A percentile compares a stretch with the other conserved stretches of the same genome.
These are phyloP conservation scores for Sarcoramphus papa DNA, from an alignment of 2,797 vertebrate genomes.

Conservation along the genomic window DNA sequence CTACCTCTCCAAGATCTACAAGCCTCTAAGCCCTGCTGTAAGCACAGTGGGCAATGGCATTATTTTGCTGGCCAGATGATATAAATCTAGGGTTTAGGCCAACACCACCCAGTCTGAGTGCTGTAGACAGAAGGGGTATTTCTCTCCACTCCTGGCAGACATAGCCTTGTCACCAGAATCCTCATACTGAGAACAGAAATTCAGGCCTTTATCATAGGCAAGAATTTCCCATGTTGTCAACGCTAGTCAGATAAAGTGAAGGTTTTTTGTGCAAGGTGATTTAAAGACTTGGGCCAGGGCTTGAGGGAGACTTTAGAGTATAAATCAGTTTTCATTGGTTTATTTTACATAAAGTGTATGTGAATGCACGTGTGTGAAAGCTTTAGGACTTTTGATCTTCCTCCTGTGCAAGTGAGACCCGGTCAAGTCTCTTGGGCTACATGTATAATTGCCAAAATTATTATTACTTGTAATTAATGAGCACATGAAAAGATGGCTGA, in stretches of 20 bases:
- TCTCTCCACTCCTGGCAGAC: neutral
- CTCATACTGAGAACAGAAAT: neutral
- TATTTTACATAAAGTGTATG: neutral
- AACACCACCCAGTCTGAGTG: neutral
- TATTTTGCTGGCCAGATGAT: neutral
- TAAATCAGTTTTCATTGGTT: neutral
- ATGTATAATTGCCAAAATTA: neutral
- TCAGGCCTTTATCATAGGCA: neutral
- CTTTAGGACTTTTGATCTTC: neutral
- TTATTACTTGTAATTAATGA: neutral
- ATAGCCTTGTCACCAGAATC: neutral
- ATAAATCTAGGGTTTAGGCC: neutral
- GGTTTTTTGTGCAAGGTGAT: neutral
- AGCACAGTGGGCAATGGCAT: neutral
- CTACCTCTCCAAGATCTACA: neutral
- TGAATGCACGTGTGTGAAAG: neutral
- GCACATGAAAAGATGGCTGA: neutral
- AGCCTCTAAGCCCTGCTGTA: neutral
- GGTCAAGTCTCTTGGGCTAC: neutral
- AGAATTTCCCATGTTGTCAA: neutral
- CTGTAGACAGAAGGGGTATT: neutral
- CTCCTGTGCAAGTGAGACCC: neutral
- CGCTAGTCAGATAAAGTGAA: neutral
- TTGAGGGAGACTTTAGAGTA: neutral
- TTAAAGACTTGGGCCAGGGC: neutral